phyloP scores from a whole-genome alignment of 2,797 vertebrate species.

The Sarcoramphus papa region DNA sequence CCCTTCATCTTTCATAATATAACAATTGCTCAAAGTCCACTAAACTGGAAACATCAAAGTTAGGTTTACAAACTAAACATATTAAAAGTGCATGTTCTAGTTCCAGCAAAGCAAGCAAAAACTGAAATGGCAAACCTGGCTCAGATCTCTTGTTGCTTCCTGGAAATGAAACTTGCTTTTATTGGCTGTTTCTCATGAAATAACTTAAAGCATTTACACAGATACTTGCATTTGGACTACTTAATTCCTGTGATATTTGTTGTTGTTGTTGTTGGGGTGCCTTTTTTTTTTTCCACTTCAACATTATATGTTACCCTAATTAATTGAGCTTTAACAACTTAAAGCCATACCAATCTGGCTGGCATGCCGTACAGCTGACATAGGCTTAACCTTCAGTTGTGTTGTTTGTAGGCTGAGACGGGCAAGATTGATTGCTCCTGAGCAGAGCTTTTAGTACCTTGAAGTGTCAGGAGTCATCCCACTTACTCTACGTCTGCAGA shows the following conservation, averaged over 20 bases:
- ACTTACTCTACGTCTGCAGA: not conserved
- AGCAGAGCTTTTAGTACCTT: not conserved
- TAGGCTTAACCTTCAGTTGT: not conserved
- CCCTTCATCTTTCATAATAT: not conserved
- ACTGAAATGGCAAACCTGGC: slow-evolving; percentile 12
- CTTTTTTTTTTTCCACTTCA: not conserved
- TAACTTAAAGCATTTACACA: not conserved
- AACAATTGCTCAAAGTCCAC: slow-evolving; percentile 23
- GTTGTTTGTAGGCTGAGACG: not conserved
- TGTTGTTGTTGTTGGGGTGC: not conserved
- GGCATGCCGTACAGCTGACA: not conserved
- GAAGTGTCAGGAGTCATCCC: not conserved
- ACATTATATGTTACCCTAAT: not conserved
- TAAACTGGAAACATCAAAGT: slow-evolving; percentile 27
- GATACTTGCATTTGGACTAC: not conserved
- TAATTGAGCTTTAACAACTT: not conserved
- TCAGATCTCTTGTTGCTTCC: not conserved
- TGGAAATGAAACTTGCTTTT: slow-evolving; percentile 42
- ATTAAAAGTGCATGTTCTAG: not conserved
- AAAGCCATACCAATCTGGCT: not conserved
- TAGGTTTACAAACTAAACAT: slow-evolving; percentile 33
- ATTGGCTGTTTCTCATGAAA: not conserved
- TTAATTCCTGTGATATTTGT: not conserved
- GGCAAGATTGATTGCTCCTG: not conserved
- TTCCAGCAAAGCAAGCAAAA: slow-evolving; percentile 30